phyloP scores from a whole-genome alignment of 1,140 invertebrate species.

The Lasioglossum albipes region DNA sequence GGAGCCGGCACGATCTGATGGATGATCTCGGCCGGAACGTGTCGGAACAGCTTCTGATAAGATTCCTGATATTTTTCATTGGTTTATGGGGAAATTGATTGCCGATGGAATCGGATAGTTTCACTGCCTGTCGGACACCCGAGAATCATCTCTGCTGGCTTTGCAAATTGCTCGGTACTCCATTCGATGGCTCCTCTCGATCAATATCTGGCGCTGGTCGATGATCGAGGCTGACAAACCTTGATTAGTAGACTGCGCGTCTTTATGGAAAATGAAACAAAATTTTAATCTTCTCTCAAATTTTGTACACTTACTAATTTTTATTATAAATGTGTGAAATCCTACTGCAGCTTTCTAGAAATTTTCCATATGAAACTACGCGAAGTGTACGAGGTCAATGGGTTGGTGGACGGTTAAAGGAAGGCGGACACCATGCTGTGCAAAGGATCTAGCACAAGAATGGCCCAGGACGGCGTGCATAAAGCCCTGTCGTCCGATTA shows the following conservation, averaged over 20 bases:
- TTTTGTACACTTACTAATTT: no score
- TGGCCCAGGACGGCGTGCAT: conserved; percentile 7
- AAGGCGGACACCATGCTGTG: conserved; percentile 23
- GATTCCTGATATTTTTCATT: conserved; percentile 53
- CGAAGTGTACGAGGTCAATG: no score
- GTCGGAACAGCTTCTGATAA: conserved; percentile 50
- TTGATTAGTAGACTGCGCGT: no score
- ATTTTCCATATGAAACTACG: no score
- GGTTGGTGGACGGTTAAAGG: no score
- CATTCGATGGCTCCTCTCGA: background rate
- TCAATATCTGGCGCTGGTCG: no score
- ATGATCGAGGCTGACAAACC: no score
- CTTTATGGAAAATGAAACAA: no score
- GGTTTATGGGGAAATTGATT: conserved; percentile 23
- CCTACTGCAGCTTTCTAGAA: no score
- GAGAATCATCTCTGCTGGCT: background rate
- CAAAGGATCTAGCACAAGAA: conserved; percentile 19
- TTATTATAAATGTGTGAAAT: no score
- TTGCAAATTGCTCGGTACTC: background rate
- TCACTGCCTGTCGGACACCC: background rate
- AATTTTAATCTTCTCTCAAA: no score
- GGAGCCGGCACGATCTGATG: conserved; percentile 51
- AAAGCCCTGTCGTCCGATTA: conserved; percentile 33
- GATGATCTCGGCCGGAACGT: conserved; percentile 51
- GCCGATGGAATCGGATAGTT: conserved; percentile 27